A percentile compares a stretch with the other conserved stretches of the same genome.
Evolutionary conservation across 2,888 invertebrate species (phyloP).

Genomic region (Lissocephala sabroskyi): DNA sequence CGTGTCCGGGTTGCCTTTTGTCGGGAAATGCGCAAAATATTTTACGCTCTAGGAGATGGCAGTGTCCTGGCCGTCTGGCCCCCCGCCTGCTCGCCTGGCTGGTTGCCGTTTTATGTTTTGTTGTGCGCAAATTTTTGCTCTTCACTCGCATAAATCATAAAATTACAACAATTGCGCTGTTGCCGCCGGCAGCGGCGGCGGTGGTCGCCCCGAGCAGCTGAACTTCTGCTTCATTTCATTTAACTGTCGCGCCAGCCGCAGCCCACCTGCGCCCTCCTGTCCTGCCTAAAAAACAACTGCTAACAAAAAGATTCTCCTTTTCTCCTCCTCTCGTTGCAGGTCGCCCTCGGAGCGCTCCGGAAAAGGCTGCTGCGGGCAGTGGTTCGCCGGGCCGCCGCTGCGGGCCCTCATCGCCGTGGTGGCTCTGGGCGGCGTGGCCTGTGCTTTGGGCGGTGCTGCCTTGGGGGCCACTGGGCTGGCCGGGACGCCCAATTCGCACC

Average conservation of each 20-base stretch:
- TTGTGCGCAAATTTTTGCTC: constrained; percentile 55
- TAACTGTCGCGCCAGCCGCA: background rate
- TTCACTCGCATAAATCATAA: constrained; percentile 54
- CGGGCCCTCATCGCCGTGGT: constrained; percentile 72
- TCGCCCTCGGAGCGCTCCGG: constrained; percentile 73
- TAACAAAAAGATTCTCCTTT: too few species aligned
- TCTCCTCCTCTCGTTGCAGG: constrained; percentile 45
- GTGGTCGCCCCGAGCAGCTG: too few species aligned
- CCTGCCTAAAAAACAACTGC: background rate
- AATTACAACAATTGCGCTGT: constrained; percentile 55
- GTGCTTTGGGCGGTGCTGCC: constrained; percentile 72
- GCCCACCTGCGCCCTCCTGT: constrained; percentile 31
- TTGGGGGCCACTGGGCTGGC: constrained; percentile 71
- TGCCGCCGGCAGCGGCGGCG: background rate
- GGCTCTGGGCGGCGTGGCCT: constrained; percentile 72
- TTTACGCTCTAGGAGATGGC: constrained; percentile 15
- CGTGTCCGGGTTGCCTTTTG: too few species aligned
- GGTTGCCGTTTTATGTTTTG: constrained; percentile 18
- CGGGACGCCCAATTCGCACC: constrained; percentile 72
- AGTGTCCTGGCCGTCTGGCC: constrained; percentile 2
- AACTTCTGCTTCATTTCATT: constrained; percentile 2
- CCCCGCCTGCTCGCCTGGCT: background rate
- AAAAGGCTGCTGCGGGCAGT: constrained; percentile 73
- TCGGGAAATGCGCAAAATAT: constrained; percentile 35
- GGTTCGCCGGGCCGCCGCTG: constrained; percentile 72